Evolutionary conservation across 1,140 invertebrate species (phyloP).

Genomic region (Mizuhopecten yessoensis): DNA sequence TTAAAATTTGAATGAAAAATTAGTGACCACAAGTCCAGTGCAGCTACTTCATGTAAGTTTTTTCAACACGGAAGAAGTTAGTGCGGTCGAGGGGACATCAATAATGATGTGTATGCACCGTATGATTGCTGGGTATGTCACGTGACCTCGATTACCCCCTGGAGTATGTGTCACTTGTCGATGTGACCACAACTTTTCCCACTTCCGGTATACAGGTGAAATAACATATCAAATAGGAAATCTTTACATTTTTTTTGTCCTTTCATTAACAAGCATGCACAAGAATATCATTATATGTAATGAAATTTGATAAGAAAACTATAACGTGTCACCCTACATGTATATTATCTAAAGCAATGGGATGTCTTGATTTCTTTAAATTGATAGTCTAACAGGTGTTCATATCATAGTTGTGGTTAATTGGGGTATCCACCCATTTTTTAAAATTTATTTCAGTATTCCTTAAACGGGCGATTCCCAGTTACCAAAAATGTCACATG

Average conservation of each 20-base stretch:
- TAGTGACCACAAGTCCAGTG: too few species aligned
- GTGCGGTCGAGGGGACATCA: not conserved
- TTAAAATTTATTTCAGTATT: too few species aligned
- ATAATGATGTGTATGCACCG: conserved; percentile 13
- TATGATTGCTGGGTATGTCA: not conserved
- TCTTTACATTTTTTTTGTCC: not conserved
- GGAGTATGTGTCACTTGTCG: conserved; percentile 1
- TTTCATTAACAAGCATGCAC: not conserved
- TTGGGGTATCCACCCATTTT: too few species aligned
- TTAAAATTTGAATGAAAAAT: too few species aligned
- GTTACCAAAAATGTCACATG: too few species aligned
- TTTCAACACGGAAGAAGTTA: not conserved
- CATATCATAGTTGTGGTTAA: too few species aligned
- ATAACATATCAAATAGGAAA: not conserved
- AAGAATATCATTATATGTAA: not conserved
- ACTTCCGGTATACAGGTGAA: not conserved
- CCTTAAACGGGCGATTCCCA: too few species aligned
- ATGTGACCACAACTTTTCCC: conserved; percentile 12
- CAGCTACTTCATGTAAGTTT: not conserved
- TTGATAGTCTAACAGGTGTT: not conserved
- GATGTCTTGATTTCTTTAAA: not conserved
- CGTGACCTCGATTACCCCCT: not conserved
- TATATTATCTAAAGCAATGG: not conserved
- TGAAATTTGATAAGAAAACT: not conserved
- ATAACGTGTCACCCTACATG: not conserved